Conservation (phyloP, 2,113 vertebrate genomes). For the Tetraodon nigroviridis region DNA sequence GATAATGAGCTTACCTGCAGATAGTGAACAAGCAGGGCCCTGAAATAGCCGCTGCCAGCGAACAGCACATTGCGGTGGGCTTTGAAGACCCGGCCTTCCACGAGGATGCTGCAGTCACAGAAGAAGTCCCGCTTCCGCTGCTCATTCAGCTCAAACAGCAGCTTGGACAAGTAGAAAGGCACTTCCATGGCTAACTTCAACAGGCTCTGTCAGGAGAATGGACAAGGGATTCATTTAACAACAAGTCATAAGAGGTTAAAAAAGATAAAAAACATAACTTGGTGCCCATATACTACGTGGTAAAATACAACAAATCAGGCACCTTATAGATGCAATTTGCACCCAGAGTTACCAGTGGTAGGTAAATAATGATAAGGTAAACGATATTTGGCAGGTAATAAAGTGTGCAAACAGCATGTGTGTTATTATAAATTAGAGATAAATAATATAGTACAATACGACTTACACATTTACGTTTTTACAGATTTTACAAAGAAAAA, state of each 20-base stretch:
- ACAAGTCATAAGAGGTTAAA: not conserved
- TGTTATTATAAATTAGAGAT: not conserved
- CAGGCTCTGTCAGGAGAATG: slow-evolving; percentile 1
- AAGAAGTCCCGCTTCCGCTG: slow-evolving; percentile 95
- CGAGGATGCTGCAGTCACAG: slow-evolving; percentile 97
- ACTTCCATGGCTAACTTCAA: slow-evolving; percentile 80
- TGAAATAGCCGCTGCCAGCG: slow-evolving; percentile 93
- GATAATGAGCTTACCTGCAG: slow-evolving; percentile 72
- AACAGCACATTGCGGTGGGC: slow-evolving; percentile 97
- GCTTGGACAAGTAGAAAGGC: slow-evolving; percentile 85
- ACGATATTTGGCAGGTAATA: not conserved
- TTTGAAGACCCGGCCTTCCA: slow-evolving; percentile 95
- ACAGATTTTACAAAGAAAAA: no score
- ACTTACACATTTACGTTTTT: no score
- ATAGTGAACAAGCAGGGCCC: slow-evolving; percentile 90
- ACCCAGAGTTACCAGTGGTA: no score
- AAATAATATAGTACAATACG: no score
- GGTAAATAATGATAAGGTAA: no score
- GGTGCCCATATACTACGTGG: no score
- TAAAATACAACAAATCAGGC: not conserved
- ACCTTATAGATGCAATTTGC: not conserved
- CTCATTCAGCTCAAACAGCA: slow-evolving; percentile 91
- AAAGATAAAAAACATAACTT: no score
- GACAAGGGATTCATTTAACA: not conserved
- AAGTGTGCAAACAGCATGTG: not conserved